These are phyloP conservation scores for Hypanus sabinus DNA, from an alignment of 2,113 vertebrate species.

Conservation along the genomic window DNA sequence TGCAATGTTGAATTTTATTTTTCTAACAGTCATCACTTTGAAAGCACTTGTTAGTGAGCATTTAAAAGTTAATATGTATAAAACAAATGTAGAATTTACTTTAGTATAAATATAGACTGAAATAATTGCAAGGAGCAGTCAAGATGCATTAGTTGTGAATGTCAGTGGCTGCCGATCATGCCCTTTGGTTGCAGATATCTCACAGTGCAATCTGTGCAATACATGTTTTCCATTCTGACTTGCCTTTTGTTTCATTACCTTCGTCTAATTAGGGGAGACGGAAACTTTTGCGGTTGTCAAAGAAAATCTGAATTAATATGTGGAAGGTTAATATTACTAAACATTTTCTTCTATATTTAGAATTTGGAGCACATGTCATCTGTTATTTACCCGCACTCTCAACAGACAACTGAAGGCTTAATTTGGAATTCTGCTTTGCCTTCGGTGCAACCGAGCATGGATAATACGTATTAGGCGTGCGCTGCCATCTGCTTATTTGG, in stretches of 20 bases:
- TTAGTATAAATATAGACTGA: not conserved
- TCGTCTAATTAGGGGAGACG: not conserved
- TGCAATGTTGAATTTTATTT: not conserved
- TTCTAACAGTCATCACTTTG: not conserved
- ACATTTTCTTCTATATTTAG: not conserved
- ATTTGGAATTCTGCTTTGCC: not conserved
- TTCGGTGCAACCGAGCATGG: not conserved
- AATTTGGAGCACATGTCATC: constrained; percentile 4
- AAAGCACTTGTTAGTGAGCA: not conserved
- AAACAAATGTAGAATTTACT: not conserved
- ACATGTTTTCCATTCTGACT: not conserved
- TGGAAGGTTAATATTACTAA: not conserved
- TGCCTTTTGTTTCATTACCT: not conserved
- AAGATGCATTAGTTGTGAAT: not conserved
- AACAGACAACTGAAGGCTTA: constrained; percentile 3
- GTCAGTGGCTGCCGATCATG: not conserved
- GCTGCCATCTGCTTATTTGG: not conserved
- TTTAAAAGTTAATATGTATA: not conserved
- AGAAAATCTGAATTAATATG: not conserved
- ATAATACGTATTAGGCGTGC: not conserved
- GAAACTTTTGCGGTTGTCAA: not conserved
- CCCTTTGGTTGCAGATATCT: not conserved
- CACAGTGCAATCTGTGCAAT: not conserved
- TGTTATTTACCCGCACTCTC: not conserved
- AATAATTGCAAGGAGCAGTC: not conserved